Percentiles rank a stretch among this genome's conserved stretches.
Conservation (phyloP, 2,113 vertebrate genomes). For the Burhinus bistriatus region DNA sequence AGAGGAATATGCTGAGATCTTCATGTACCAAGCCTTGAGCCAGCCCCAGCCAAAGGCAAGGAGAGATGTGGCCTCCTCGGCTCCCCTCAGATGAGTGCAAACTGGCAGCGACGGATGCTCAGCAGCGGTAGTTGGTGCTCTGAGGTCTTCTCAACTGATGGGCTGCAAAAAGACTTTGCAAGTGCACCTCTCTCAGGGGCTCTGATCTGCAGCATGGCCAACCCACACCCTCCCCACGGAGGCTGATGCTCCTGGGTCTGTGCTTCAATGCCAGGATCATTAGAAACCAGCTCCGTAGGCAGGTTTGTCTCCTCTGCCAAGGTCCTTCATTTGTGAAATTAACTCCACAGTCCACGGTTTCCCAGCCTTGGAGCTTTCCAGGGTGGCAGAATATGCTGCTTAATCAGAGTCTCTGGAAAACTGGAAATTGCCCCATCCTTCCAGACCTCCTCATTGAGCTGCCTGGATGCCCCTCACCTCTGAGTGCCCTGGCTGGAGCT, state of each 20-base stretch:
- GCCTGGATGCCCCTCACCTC: background rate
- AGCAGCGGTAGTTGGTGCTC: background rate
- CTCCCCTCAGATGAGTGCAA: background rate
- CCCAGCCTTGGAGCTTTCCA: background rate
- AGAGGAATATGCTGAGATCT: too few species aligned
- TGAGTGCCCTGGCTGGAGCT: background rate
- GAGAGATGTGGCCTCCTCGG: background rate
- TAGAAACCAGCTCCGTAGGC: background rate
- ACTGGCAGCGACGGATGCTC: background rate
- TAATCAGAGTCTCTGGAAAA: background rate
- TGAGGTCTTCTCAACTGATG: background rate
- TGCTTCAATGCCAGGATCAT: background rate
- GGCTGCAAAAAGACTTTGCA: background rate
- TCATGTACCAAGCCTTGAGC: background rate
- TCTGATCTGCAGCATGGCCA: background rate
- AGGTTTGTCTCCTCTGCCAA: background rate
- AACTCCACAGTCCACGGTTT: background rate
- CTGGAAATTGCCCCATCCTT: background rate
- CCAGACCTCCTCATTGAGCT: background rate
- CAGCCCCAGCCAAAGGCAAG: background rate
- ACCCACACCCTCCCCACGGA: accelerated
- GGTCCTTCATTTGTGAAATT: background rate
- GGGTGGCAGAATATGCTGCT: background rate
- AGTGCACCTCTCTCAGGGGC: background rate
- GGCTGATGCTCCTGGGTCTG: background rate